Base-by-base conservation (phyloP, 2,797 vertebrate species). In the Philypnodon macrostomus region DNA sequence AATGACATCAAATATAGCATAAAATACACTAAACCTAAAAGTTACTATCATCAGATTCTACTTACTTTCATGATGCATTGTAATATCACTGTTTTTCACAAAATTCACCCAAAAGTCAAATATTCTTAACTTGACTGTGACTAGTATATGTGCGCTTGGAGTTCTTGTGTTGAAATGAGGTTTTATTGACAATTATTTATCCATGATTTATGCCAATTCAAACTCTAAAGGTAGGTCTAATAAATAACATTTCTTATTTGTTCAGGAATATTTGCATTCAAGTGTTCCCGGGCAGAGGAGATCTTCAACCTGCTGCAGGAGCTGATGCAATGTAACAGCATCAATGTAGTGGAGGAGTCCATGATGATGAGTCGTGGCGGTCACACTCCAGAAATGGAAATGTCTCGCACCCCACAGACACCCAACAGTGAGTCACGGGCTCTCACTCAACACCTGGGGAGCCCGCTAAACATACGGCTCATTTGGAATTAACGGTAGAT, bases 311-410 rank as follows among this genome's bases (percentile, higher is more conserved):
- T 98, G 58, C 93, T 99, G 27, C 97, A 99, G 90, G 96, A 98
- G 55, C 89, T 97, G 84, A 99, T 99, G 97, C 97, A 98, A 68
- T 95, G 96, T 60, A 98, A 98, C 87, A 97, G 96, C 78, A 99
- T 98, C 85, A 98, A 92, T 0, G 93, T 98, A 61, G 93, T 93
- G 73, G 97, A 99, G 33, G 97, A 99, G 77, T 95, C 96, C 0
- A 91, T 97, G 74, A 89, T 97, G 77, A 87, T 95, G 80, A 93
- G 91, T 61, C 92, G 92, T 61, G 89, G 81, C 17, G 92, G 92
- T 63, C 95, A 94, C 76, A 87, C 92, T 0, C 80, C 89, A 0
- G 94, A 96, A 36, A 87, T 87, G 61, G 92, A 93, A 34, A 87
- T 94, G 80, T 74, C 94, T 57, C 90, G 85, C 69, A 91, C 87